Evolutionary conservation across 2,113 vertebrate species (phyloP).

Genomic region (Cephalopholis sonnerati): DNA sequence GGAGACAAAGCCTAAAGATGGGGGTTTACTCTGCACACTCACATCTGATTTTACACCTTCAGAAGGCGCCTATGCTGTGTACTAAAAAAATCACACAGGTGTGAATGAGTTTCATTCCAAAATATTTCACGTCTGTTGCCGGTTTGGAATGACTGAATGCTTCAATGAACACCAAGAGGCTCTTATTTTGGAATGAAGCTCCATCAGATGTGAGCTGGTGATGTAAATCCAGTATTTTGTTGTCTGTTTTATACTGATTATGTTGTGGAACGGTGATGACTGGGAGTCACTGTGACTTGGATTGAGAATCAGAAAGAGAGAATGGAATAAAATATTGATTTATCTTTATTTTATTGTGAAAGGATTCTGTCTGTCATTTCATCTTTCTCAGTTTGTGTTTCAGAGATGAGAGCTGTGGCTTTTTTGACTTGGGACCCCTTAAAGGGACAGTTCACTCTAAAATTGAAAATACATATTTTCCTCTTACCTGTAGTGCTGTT

Average conservation of each 20-base stretch:
- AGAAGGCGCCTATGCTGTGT: constrained; percentile 2
- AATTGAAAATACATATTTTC: no score
- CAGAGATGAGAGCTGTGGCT: not conserved
- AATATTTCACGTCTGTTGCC: not conserved
- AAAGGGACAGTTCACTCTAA: no score
- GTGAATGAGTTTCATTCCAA: constrained; percentile 53
- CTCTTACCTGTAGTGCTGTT: no score
- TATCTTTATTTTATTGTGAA: constrained; percentile 45
- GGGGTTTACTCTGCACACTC: constrained; percentile 39
- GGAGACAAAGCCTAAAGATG: constrained; percentile 52
- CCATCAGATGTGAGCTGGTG: constrained; percentile 38
- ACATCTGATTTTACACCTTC: constrained; percentile 36
- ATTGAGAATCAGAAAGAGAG: constrained; percentile 59
- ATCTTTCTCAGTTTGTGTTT: not conserved
- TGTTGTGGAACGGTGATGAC: constrained; percentile 41
- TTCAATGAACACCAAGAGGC: not conserved
- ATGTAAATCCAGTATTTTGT: constrained; percentile 55
- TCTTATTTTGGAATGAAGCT: constrained; percentile 50
- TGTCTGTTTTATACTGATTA: constrained; percentile 69
- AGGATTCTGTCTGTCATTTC: constrained; percentile 1
- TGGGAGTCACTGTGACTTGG: constrained; percentile 54
- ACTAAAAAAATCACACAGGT: constrained; percentile 34
- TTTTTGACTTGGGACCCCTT: not conserved
- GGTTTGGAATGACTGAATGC: not conserved
- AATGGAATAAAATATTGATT: constrained; percentile 77